These are phyloP conservation scores for Dolichotis patagonum DNA, from an alignment of 2,113 vertebrate genomes.

Conservation along the genomic window DNA sequence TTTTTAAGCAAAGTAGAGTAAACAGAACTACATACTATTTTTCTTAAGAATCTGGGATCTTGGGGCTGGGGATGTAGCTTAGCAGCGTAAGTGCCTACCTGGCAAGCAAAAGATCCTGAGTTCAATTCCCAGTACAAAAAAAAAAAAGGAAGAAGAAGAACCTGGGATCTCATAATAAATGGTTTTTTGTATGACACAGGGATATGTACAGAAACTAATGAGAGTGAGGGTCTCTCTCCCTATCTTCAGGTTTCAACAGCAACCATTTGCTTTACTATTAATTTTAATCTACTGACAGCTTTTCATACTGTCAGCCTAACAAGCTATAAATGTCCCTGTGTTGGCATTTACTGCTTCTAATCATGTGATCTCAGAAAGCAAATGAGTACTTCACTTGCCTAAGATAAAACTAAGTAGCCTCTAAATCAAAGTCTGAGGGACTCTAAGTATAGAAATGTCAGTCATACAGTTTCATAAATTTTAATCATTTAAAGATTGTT, in stretches of 20 bases:
- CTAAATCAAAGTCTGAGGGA: constrained; percentile 49
- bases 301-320: constrained; percentile 23
- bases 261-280: not conserved
- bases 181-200: not conserved
- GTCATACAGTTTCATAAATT: not conserved
- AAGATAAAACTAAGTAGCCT: constrained; percentile 31
- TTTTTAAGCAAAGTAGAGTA: not conserved
- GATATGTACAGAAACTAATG: not conserved
- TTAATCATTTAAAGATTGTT: not conserved
- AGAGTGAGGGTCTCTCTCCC: not conserved
- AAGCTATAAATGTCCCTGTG: constrained; percentile 27
- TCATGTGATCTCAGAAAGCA: constrained; percentile 21
- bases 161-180: not conserved
- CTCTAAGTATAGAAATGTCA: constrained; percentile 48
- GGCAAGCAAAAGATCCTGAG: no score
- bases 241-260: not conserved
- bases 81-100: no score
- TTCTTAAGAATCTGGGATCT: constrained; percentile 21
- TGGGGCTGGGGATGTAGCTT: no score
- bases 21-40: not conserved
- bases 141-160: not conserved
- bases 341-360: constrained; percentile 41
- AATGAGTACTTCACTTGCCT: constrained; percentile 32
- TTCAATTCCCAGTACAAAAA: no score
- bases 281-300: constrained; percentile 39